Evolutionary conservation across 2,113 vertebrate species (phyloP), one percentile per base, ranked within the genome.

Genomic region (Callaeas wilsoni): DNA sequence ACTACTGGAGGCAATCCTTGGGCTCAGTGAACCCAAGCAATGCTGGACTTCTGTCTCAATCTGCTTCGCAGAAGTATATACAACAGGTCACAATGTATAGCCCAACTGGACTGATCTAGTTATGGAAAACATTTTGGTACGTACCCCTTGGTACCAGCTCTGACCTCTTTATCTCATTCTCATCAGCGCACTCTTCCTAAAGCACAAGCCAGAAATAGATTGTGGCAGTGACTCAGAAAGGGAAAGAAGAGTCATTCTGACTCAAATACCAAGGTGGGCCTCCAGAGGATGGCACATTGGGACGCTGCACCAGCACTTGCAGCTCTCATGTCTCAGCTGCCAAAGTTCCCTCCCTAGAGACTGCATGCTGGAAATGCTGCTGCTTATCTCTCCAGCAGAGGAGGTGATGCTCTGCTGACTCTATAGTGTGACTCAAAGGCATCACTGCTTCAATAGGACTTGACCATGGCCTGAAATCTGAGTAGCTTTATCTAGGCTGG

Each of bases 151-250:
- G 64, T 78, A 46, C 22, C 42, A 89, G 60, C 56, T 81, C 44
- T 91, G 95, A 92, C 92, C 94, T 92, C 89, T 63, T 93, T 92
- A 75, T 63, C 22, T 52, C 47, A 37, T 75, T 74, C 52, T 80
- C 11, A 1, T 84, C 91, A 89, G 78, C 55, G 30, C 30, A 59
- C 56, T 87, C 73, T 47, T 93, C 56, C 56, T 59, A 78, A 94
- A 87, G 52, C 56, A 81, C 50, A 75, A 71, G 64, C 69, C 83
- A 94, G 77, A 95, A 95, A 97, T 84, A 96, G 73, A 67, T 64
- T 23, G n/a, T 74, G 83, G 32, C 47, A 41, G 83, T 97, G 95
- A 97, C 93, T 97, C 95, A 96, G 94, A 94, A 87, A 94, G 76
- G 18, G 39, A 93, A 44, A 81, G 70, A 65, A 42, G 76, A 96